A percentile compares a stretch with the other conserved stretches of the same genome.
These are phyloP conservation scores for Falco cherrug DNA, from an alignment of 2,797 vertebrate genomes.

Conservation along the genomic window DNA sequence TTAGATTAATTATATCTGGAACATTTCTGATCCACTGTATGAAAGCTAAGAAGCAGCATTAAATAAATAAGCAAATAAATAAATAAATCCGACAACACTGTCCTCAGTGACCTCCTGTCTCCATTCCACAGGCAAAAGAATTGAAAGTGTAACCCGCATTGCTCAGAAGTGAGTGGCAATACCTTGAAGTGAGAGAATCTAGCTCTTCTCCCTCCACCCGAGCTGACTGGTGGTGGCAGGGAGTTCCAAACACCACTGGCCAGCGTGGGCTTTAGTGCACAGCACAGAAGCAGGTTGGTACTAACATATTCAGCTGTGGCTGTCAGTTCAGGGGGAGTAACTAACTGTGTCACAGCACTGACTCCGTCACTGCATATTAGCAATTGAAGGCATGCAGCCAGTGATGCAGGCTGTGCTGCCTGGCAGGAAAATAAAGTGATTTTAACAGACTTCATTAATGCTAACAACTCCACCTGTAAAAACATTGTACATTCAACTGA, in stretches of 20 bases:
- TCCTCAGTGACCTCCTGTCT: not conserved
- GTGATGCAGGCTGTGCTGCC: not conserved
- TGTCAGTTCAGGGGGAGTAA: fast-evolving
- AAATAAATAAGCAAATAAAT: not conserved
- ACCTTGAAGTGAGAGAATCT: not conserved
- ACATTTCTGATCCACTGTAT: not conserved
- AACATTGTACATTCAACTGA: not conserved
- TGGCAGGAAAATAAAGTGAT: not conserved
- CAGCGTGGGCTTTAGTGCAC: fast-evolving
- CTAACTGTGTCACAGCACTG: not conserved
- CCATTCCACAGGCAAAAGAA: not conserved
- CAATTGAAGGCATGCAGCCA: not conserved
- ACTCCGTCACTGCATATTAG: not conserved
- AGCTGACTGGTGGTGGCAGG: not conserved
- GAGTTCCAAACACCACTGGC: not conserved
- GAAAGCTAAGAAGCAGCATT: not conserved
- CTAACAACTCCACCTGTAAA: not conserved
- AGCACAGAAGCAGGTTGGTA: not conserved
- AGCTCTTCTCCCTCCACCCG: not conserved
- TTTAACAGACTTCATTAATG: not conserved
- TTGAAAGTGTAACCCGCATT: not conserved
- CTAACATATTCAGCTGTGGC: not conserved
- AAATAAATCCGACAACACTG: not conserved
- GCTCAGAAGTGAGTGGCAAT: not conserved
- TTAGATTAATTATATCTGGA: not conserved